Conservation (phyloP, 2,888 invertebrate genomes). For the Tenthredo mesomela region DNA sequence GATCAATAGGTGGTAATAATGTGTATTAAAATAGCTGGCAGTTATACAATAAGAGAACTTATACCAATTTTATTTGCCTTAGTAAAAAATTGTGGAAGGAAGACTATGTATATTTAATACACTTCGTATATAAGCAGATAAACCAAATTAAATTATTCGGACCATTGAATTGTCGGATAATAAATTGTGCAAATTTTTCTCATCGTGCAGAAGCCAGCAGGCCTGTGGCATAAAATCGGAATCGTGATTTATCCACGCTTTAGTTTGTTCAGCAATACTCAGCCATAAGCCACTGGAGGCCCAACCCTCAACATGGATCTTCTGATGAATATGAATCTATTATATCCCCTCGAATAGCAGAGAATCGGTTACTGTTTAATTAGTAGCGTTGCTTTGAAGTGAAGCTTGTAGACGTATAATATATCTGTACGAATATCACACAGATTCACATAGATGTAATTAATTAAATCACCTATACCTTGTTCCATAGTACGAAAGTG, state of each 20-base stretch:
- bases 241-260: background rate
- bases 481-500: background rate
- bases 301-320: background rate
- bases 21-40: background rate
- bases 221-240: background rate
- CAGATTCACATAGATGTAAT: background rate
- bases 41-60: background rate
- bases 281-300: background rate
- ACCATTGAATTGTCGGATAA: background rate
- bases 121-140: background rate
- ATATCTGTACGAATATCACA: background rate
- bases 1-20: background rate
- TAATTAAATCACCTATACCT: background rate
- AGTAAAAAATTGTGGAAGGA: background rate
- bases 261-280: background rate
- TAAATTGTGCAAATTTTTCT: background rate
- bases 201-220: too few relatives aligned
- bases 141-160: background rate
- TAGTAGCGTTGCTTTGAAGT: slow-evolving; percentile 21
- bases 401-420: background rate
- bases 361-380: background rate
- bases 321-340: slow-evolving; percentile 2
- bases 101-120: background rate
- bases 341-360: background rate
- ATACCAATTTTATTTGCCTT: background rate